These are phyloP conservation scores for Protobothrops flavoviridis DNA, from an alignment of 2,113 vertebrate genomes.

Conservation along the genomic window DNA sequence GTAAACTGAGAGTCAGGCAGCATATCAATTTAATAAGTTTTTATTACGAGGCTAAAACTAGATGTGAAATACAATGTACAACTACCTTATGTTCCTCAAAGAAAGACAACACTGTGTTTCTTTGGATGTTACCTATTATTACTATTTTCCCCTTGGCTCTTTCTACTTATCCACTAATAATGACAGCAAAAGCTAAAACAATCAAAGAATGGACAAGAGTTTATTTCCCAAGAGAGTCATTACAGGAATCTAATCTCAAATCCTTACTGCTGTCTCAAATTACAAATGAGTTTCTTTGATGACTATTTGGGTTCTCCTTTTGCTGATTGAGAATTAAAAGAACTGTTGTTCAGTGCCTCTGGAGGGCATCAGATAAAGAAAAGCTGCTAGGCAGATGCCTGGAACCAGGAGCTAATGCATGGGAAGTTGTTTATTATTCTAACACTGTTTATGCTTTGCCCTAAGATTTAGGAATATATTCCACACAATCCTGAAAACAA, in stretches of 20 bases:
- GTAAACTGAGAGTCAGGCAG: not conserved
- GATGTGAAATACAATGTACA: not conserved
- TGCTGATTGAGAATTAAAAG: not conserved
- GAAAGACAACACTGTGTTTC: not conserved
- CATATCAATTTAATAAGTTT: not conserved
- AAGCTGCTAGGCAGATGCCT: not conserved
- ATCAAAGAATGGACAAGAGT: not conserved
- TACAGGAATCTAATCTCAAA: not conserved
- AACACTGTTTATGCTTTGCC: not conserved
- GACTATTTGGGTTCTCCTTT: not conserved
- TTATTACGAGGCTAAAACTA: not conserved
- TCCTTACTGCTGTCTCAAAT: not conserved
- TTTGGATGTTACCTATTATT: not conserved
- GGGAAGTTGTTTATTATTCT: not conserved
- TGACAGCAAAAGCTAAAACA: not conserved
- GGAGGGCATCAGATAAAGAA: not conserved
- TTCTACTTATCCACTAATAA: not conserved
- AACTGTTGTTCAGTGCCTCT: not conserved
- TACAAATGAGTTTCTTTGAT: not conserved
- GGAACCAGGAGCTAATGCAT: not conserved
- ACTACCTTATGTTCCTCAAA: not conserved
- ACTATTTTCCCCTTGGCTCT: too few species aligned
- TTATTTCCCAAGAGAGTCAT: not conserved
- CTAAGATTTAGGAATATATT: not conserved
- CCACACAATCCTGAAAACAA: not conserved